phyloP scores from a whole-genome alignment of 2,797 vertebrate species.

The Poeciliopsis gracilis region DNA sequence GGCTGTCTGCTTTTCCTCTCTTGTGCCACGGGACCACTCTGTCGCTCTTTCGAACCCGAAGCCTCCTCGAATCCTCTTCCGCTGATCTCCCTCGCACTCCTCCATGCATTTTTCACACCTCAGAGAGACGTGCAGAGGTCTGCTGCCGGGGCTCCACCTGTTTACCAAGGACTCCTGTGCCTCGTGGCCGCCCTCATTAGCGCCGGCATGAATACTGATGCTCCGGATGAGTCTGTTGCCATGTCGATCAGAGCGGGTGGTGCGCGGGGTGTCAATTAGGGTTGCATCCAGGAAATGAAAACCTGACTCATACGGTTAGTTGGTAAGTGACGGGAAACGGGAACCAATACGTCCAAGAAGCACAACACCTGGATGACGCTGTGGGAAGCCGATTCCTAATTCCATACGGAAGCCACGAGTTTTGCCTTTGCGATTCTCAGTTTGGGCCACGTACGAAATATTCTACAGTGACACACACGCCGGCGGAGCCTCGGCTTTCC shows the following conservation, averaged over 20 bases:
- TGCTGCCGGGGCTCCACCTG: constrained; percentile 48
- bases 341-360: neutral
- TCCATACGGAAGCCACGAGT: constrained; percentile 1
- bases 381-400: neutral
- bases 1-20: constrained; percentile 48
- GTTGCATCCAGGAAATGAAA: constrained; percentile 27
- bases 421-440: constrained; percentile 29
- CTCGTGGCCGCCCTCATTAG: constrained; percentile 54
- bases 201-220: constrained; percentile 42
- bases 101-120: constrained; percentile 30
- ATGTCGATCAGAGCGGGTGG: constrained; percentile 25
- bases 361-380: neutral
- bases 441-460: constrained; percentile 32
- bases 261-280: constrained; percentile 43
- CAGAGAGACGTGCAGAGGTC: constrained; percentile 24
- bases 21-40: constrained; percentile 44
- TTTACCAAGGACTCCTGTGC: constrained; percentile 39
- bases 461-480: constrained; percentile 20
- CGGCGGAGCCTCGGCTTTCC: constrained; percentile 50
- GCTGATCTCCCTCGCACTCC: constrained; percentile 11
- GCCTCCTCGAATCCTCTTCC: constrained; percentile 16
- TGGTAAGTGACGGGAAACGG: constrained; percentile 14
- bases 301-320: constrained; percentile 26
- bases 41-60: constrained; percentile 19
- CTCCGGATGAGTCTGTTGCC: constrained; percentile 30